Conservation (phyloP, 2,113 vertebrate genomes). For the Anhinga rufa region DNA sequence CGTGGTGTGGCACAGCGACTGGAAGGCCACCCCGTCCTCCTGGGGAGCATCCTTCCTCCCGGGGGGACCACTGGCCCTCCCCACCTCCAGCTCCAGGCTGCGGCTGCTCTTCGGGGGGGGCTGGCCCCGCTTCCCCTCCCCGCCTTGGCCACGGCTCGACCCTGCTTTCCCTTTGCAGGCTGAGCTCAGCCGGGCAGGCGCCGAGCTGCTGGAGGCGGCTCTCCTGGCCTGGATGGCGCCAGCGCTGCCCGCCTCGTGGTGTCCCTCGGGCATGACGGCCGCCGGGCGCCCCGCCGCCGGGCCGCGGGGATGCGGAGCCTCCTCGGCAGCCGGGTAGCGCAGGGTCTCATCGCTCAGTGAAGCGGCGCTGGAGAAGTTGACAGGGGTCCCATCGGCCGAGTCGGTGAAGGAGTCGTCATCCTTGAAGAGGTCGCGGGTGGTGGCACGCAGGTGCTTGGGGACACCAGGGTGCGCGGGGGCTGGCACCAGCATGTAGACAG, state of each 20-base stretch:
- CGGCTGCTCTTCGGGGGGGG: neutral
- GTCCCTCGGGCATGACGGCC: slow-evolving; percentile 38
- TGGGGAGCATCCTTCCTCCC: neutral
- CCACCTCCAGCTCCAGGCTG: slow-evolving; percentile 30
- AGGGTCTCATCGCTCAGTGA: slow-evolving; percentile 92
- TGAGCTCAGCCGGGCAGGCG: neutral
- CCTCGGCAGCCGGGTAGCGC: slow-evolving; percentile 76
- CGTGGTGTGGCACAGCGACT: slow-evolving; percentile 79
- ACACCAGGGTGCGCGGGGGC: slow-evolving; percentile 73
- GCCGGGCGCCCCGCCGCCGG: slow-evolving; percentile 10
- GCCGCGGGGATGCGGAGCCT: slow-evolving; percentile 51
- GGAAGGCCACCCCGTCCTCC: slow-evolving; percentile 58
- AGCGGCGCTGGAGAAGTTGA: slow-evolving; percentile 89
- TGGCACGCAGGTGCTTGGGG: slow-evolving; percentile 68
- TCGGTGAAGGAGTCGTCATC: slow-evolving; percentile 89
- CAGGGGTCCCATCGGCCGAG: slow-evolving; percentile 87
- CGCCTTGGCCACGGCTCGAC: neutral
- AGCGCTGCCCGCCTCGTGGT: neutral
- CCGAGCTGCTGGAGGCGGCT: slow-evolving; percentile 5
- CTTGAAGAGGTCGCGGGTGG: slow-evolving; percentile 67
- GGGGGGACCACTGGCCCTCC: neutral
- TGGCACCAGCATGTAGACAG: slow-evolving; percentile 91
- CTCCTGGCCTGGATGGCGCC: neutral
- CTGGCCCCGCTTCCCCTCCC: slow-evolving; percentile 53
- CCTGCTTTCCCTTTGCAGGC: neutral